Evolutionary conservation across 2,888 invertebrate genomes (phyloP), one percentile per base, ranked within the genome.

Genomic region (Drosophila phalerata): DNA sequence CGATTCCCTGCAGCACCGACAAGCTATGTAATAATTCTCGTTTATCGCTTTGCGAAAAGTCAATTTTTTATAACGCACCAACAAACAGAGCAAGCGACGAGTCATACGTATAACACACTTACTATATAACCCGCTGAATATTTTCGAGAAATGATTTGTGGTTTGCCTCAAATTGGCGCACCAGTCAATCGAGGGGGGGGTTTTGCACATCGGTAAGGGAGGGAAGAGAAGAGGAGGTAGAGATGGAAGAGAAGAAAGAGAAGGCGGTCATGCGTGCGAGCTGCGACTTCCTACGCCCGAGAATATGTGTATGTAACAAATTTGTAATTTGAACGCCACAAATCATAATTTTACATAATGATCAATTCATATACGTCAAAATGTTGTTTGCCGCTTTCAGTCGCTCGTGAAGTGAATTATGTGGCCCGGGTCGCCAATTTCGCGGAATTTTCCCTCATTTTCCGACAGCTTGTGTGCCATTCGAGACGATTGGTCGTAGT

Each of bases 331-430:
- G 84, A 89, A 79, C 85, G 89, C 86, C 34, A 88, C 88, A 89
- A 88, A 89, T 89, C 88, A 88, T 89, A 70, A 88, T 88, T 88
- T 88, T 82, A 80, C 85, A 86, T 89, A 87, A 88, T 88, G 89
- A 88, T 88, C 88, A 88, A 89, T 89, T 89, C 88, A 88, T 88
- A 85, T 78, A 84, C 72, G 86, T 89, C 88, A 79, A 80, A 86
- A 78, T 70, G 76, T 73, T 72, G 76, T 69, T 74, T 32, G 64
- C 49, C 22, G 37, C 49, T 61, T 43, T 32, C 72, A 49, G 65
- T 64, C 49, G 69, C 49, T 53, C 61, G 63, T 57, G 55, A 61
- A 72, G 71, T 77, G 80, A 79, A 66, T 86, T 85, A 79, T 85
- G 81, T 68, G 53, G 28, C 56, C 42, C 69, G 66, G 42, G 64